Conservation (phyloP, 1,140 invertebrate genomes). For the Drosophila burlai region DNA sequence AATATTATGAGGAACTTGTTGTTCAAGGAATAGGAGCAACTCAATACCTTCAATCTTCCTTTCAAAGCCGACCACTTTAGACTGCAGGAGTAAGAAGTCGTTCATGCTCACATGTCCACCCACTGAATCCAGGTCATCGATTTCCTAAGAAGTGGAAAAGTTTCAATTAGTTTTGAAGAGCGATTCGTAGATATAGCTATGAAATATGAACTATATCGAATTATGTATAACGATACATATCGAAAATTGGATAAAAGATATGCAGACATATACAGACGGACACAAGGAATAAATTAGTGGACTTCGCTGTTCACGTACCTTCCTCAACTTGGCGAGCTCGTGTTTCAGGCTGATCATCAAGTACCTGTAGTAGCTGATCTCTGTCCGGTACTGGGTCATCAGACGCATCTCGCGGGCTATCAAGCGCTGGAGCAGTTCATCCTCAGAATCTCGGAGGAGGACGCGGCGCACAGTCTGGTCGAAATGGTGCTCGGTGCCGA, state of each 20-base stretch:
- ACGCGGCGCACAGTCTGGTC: not conserved
- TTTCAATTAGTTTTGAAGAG: too few relatives aligned
- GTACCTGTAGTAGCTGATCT: slow-evolving; percentile 16
- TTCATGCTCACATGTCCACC: slow-evolving; percentile 13
- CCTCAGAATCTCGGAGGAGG: slow-evolving; percentile 10
- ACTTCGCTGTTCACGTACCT: slow-evolving; percentile 4
- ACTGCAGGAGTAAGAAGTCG: slow-evolving; percentile 17
- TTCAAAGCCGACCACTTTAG: not conserved
- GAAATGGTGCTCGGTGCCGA: slow-evolving; percentile 15
- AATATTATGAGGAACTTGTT: not conserved
- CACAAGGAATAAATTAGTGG: not conserved
- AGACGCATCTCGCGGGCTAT: slow-evolving; percentile 10
- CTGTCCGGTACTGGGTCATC: slow-evolving; percentile 2
- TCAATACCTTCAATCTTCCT: slow-evolving; percentile 43
- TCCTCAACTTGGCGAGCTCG: not conserved
- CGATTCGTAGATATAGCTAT: too few relatives aligned
- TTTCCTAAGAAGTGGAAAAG: not conserved
- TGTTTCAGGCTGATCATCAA: slow-evolving; percentile 7
- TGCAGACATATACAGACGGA: not conserved
- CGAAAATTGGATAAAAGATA: too few relatives aligned
- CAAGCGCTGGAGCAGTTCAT: slow-evolving; percentile 5
- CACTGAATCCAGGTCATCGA: not conserved
- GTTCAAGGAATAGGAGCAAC: too few relatives aligned
- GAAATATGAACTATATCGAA: too few relatives aligned
- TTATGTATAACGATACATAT: too few relatives aligned